These are phyloP conservation scores for Helicolenus hilgendorfi DNA, from an alignment of 2,797 vertebrate species.

Conservation along the genomic window DNA sequence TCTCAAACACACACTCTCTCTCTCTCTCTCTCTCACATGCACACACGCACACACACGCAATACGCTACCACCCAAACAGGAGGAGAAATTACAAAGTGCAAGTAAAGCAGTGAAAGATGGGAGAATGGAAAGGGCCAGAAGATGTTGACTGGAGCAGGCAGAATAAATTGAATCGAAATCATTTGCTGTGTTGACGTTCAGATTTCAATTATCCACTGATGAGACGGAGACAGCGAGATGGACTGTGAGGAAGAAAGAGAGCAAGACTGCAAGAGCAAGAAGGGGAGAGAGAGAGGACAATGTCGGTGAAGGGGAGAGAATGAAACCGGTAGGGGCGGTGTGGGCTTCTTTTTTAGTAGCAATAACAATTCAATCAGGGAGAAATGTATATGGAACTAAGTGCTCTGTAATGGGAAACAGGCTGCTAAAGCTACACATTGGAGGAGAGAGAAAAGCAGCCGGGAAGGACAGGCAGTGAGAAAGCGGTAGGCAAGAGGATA, in stretches of 20 bases:
- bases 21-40: neutral
- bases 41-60: neutral
- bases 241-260: conserved; percentile 20
- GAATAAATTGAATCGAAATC: conserved; percentile 82
- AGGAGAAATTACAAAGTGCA: conserved; percentile 66
- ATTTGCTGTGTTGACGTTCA: conserved; percentile 81
- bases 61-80: conserved; percentile 39
- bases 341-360: conserved; percentile 74
- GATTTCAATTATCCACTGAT: conserved; percentile 81
- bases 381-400: conserved; percentile 86
- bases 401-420: conserved; percentile 82
- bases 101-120: conserved; percentile 51
- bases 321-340: neutral
- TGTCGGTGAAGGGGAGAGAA: conserved; percentile 14
- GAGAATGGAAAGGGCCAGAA: conserved; percentile 40
- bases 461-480: conserved; percentile 3
- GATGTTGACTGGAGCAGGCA: conserved; percentile 69
- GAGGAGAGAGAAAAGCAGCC: conserved; percentile 1
- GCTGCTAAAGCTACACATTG: conserved; percentile 45
- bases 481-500: conserved; percentile 2
- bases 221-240: conserved; percentile 57
- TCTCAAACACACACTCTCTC: neutral
- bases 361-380: conserved; percentile 85
- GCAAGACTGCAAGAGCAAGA: conserved; percentile 12
- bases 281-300: conserved; percentile 11